Conservation (phyloP, 2,113 vertebrate genomes). For the Murina feae region DNA sequence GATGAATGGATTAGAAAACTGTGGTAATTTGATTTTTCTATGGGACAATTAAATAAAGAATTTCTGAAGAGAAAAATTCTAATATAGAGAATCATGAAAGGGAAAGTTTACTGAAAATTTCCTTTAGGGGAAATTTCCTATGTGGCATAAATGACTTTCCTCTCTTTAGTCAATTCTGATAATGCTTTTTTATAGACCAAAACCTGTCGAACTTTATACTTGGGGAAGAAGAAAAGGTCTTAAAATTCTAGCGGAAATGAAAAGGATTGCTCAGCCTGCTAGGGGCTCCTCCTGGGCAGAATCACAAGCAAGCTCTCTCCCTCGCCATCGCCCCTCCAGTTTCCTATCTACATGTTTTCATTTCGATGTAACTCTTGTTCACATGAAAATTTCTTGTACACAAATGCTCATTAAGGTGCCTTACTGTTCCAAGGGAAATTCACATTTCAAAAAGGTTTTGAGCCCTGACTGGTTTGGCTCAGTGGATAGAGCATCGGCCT, state of each 20-base stretch:
- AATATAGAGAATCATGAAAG: neutral
- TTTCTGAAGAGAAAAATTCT: slow-evolving; percentile 31
- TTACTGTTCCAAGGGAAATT: slow-evolving; percentile 3
- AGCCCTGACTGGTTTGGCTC: too few species aligned
- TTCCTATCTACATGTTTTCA: neutral
- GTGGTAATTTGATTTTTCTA: slow-evolving; percentile 1
- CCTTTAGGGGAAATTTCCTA: neutral
- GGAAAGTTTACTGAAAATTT: slow-evolving; percentile 30
- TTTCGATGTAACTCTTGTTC: neutral
- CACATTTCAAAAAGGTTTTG: neutral
- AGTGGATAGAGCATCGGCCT: too few species aligned
- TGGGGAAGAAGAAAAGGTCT: neutral
- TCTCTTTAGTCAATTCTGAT: neutral
- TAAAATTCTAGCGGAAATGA: neutral
- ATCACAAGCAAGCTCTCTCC: neutral
- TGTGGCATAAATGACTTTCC: neutral
- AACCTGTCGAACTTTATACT: slow-evolving; percentile 3
- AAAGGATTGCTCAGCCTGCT: neutral
- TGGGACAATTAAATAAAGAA: neutral
- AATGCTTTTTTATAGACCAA: neutral
- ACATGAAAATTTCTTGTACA: neutral
- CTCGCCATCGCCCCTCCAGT: neutral
- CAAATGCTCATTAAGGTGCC: neutral
- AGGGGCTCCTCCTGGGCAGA: neutral
- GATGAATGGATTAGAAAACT: too few species aligned